These are phyloP conservation scores for Phymastichus coffea DNA, from an alignment of 1,140 invertebrate genomes.

Conservation along the genomic window DNA sequence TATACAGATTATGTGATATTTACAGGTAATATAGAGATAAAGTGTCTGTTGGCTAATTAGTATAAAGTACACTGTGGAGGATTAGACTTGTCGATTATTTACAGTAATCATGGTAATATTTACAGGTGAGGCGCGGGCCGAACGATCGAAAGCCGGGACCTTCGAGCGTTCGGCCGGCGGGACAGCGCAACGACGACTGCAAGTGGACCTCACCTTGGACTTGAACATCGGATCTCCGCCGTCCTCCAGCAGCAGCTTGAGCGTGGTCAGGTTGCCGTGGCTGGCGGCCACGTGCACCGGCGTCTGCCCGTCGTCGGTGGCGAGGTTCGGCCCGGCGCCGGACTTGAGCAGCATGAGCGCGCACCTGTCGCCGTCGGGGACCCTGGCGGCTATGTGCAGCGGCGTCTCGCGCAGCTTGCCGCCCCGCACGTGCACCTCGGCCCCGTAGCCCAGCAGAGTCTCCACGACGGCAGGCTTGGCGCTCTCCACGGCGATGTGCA, in stretches of 20 bases:
- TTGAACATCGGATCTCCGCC: constrained; percentile 86
- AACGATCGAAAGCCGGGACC: not conserved
- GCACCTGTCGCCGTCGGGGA: constrained; percentile 92
- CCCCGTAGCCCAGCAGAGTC: constrained; percentile 92
- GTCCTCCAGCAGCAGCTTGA: constrained; percentile 85
- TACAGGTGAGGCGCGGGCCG: not conserved
- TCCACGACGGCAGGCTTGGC: constrained; percentile 95
- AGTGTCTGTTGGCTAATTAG: not conserved
- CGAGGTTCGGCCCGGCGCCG: constrained; percentile 92
- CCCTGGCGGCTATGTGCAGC: constrained; percentile 91
- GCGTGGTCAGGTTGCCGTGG: constrained; percentile 82
- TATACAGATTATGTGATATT: too few species aligned
- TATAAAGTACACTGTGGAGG: not conserved
- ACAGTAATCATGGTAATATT: too few species aligned
- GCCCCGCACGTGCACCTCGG: constrained; percentile 93
- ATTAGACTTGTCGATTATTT: too few species aligned
- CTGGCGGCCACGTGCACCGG: constrained; percentile 90
- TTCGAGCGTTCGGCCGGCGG: too few species aligned
- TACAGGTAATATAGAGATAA: not conserved
- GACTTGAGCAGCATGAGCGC: constrained; percentile 97
- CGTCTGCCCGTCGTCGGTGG: constrained; percentile 90
- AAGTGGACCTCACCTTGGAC: constrained; percentile 83
- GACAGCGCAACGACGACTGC: too few species aligned
- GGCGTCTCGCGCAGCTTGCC: constrained; percentile 88
- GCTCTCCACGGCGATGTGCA: constrained; percentile 97